Evolutionary conservation across 2,797 vertebrate species (phyloP).

Genomic region (Pachyuromys duprasi): DNA sequence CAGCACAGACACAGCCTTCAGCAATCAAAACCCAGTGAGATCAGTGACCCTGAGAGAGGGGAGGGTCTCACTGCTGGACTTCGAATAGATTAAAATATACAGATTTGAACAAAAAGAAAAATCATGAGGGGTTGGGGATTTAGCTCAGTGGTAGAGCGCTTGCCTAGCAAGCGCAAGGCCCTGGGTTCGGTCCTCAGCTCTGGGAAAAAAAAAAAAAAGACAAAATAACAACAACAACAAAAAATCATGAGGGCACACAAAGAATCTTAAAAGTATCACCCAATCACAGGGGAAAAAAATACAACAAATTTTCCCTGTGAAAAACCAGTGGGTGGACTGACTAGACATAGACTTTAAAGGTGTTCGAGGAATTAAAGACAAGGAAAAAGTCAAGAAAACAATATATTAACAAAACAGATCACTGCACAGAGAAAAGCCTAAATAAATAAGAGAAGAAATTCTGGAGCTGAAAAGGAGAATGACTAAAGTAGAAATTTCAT

Average conservation of each 20-base stretch:
- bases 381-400: neutral
- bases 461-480: neutral
- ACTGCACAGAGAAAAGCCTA: neutral
- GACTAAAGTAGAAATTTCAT: neutral
- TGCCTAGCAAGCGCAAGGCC: too few species aligned
- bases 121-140: neutral
- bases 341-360: neutral
- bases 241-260: neutral
- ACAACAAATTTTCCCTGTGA: neutral
- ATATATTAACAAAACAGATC: neutral
- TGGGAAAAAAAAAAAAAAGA: too few species aligned
- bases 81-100: neutral
- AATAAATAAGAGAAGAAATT: neutral
- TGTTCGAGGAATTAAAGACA: slow-evolving; percentile 16
- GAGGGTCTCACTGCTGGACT: neutral
- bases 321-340: neutral
- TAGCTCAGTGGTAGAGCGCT: too few species aligned
- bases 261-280: neutral
- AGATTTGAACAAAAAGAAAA: slow-evolving; percentile 9
- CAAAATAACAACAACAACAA: too few species aligned
- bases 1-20: neutral
- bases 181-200: too few species aligned
- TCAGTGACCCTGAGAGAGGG: neutral
- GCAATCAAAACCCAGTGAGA: neutral
- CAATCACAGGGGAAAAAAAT: neutral